phyloP scores from a whole-genome alignment of 2,888 invertebrate genomes.

The Branchellion lobata region DNA sequence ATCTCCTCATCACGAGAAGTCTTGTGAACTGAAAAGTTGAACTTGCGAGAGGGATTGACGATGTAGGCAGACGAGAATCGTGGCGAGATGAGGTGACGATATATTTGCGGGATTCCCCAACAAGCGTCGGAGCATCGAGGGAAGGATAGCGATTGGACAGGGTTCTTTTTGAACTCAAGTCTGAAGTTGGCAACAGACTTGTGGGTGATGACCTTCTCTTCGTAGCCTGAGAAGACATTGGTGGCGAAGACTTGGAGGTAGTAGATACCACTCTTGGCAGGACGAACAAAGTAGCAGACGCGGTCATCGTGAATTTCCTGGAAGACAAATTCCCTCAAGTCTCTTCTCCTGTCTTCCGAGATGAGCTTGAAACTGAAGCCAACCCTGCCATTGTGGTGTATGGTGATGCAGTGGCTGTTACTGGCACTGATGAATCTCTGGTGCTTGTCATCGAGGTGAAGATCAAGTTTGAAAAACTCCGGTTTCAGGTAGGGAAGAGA shows the following conservation, averaged over 20 bases:
- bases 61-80: background rate
- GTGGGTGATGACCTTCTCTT: background rate
- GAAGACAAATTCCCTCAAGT: background rate
- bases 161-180: background rate
- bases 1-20: background rate
- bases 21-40: background rate
- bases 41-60: background rate
- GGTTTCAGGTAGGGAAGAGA: background rate
- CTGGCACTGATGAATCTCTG: background rate
- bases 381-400: constrained; percentile 3
- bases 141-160: background rate
- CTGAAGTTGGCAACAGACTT: background rate
- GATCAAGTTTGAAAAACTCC: background rate
- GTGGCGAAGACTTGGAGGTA: background rate
- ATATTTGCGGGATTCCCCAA: constrained; percentile 17
- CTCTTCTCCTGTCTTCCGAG: background rate
- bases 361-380: background rate
- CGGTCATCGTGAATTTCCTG: background rate
- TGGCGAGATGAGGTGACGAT: constrained; percentile 8
- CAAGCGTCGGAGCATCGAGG: constrained; percentile 24
- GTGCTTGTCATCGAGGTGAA: background rate
- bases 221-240: constrained; percentile 3
- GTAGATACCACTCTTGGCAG: background rate
- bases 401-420: background rate
- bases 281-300: background rate